A percentile compares a stretch with the other conserved stretches of the same genome.
phyloP scores from a whole-genome alignment of 2,797 vertebrate species.

The Hapalemur alaotrensis region DNA sequence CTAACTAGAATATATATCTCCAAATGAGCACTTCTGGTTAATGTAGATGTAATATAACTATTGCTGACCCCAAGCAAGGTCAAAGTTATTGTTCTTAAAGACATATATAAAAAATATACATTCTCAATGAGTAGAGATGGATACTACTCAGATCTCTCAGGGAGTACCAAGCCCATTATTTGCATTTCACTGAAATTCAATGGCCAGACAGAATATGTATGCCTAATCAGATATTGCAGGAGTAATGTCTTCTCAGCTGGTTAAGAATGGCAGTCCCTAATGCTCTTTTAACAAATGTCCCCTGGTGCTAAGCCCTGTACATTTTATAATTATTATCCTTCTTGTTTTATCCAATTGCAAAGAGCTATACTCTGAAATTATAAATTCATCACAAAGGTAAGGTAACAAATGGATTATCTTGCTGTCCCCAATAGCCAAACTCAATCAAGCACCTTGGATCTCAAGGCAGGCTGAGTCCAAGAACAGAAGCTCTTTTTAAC shows the following conservation, averaged over 20 bases:
- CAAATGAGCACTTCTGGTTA: not conserved
- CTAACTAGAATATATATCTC: not conserved
- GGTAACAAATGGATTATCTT: slow-evolving; percentile 30
- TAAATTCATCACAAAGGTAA: slow-evolving; percentile 50
- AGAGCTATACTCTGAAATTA: slow-evolving; percentile 36
- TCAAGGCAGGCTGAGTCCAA: not conserved
- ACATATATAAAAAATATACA: not conserved
- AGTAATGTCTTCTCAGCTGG: slow-evolving; percentile 42
- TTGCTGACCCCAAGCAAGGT: not conserved
- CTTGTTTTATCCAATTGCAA: slow-evolving; percentile 49
- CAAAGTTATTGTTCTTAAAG: slow-evolving; percentile 16
- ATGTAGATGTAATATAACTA: not conserved
- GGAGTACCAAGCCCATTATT: not conserved
- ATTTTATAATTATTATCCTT: slow-evolving; percentile 52
- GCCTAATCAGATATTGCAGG: slow-evolving; percentile 15
- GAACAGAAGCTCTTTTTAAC: not conserved
- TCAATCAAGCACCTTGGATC: not conserved
- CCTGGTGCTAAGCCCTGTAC: not conserved
- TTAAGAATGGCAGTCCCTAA: slow-evolving; percentile 51
- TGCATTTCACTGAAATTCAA: slow-evolving; percentile 36
- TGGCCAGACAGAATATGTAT: not conserved
- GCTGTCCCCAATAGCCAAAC: not conserved
- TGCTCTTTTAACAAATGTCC: slow-evolving; percentile 36
- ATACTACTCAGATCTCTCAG: not conserved
- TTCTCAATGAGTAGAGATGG: not conserved